Evolutionary conservation across 2,888 invertebrate species (phyloP).

Genomic region (Protodeltote pygarga): DNA sequence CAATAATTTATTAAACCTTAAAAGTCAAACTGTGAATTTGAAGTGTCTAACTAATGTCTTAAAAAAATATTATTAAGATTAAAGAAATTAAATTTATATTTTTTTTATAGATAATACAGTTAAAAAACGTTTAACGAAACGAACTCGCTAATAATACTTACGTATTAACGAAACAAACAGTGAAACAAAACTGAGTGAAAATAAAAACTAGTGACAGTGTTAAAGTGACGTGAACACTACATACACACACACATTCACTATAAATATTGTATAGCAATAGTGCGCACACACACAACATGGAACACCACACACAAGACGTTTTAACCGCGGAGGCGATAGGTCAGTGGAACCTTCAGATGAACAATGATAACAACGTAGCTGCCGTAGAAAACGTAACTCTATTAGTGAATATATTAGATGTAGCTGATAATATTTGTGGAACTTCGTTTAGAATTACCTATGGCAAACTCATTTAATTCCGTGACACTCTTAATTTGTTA

Average conservation of each 20-base stretch:
- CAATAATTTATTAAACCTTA: too few relatives aligned
- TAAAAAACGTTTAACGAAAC: conserved; percentile 26
- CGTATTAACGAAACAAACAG: too few relatives aligned
- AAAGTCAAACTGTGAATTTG: too few relatives aligned
- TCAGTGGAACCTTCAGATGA: conserved; percentile 64
- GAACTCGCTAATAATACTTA: too few relatives aligned
- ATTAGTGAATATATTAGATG: conserved; percentile 5
- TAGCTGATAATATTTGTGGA: conserved; percentile 26
- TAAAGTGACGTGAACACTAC: conserved; percentile 45
- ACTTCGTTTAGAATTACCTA: conserved; percentile 7
- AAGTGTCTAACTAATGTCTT: too few relatives aligned
- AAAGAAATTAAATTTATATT: too few relatives aligned
- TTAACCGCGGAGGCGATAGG: conserved; percentile 80
- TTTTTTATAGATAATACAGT: too few relatives aligned
- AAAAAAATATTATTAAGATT: too few relatives aligned
- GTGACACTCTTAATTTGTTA: too few relatives aligned
- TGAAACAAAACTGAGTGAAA: conserved; percentile 32
- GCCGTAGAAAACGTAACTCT: conserved; percentile 10
- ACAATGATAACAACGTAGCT: conserved; percentile 43
- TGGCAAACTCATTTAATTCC: too few relatives aligned
- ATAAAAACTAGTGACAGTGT: conserved; percentile 40
- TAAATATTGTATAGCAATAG: conserved; percentile 37
- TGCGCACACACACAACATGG: conserved; percentile 66
- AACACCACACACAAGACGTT: conserved; percentile 70
- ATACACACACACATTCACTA: conserved; percentile 24